phyloP scores from a whole-genome alignment of 2,888 invertebrate species.

The Mechanitis messenoides region DNA sequence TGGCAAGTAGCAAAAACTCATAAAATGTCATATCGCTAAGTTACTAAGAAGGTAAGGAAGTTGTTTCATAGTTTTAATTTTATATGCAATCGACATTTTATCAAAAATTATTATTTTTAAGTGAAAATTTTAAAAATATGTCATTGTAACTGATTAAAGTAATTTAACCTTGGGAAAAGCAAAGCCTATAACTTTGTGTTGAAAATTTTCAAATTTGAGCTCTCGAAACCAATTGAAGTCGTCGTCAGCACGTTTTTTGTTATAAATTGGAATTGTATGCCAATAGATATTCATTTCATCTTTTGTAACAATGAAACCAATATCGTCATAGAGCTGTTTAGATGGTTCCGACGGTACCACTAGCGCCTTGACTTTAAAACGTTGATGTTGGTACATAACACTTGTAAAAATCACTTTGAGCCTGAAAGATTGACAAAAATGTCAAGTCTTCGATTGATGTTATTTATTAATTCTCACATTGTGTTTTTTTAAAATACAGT shows the following conservation, averaged over 20 bases:
- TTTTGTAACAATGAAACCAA: conserved; percentile 49
- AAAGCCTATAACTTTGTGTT: conserved; percentile 49
- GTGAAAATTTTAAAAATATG: too few species aligned
- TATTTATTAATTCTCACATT: background rate
- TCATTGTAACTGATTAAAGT: background rate
- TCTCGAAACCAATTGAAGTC: conserved; percentile 45
- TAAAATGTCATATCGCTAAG: too few species aligned
- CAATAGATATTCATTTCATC: conserved; percentile 31
- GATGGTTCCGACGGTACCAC: conserved; percentile 42
- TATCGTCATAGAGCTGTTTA: conserved; percentile 50
- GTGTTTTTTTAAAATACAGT: background rate
- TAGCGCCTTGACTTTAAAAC: conserved; percentile 38
- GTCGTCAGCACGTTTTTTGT: conserved; percentile 42
- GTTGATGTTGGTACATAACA: conserved; percentile 37
- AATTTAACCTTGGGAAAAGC: conserved; percentile 41
- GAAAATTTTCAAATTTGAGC: conserved; percentile 22
- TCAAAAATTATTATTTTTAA: too few species aligned
- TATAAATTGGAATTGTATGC: conserved; percentile 33
- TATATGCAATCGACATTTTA: too few species aligned
- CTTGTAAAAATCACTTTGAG: conserved; percentile 45
- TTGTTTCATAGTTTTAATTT: too few species aligned
- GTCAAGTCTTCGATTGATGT: background rate
- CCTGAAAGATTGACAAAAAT: conserved; percentile 33
- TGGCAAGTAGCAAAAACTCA: too few species aligned
- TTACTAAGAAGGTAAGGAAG: too few species aligned